Conservation (phyloP, 2,888 invertebrate genomes). For the Drosophila mulleri region DNA sequence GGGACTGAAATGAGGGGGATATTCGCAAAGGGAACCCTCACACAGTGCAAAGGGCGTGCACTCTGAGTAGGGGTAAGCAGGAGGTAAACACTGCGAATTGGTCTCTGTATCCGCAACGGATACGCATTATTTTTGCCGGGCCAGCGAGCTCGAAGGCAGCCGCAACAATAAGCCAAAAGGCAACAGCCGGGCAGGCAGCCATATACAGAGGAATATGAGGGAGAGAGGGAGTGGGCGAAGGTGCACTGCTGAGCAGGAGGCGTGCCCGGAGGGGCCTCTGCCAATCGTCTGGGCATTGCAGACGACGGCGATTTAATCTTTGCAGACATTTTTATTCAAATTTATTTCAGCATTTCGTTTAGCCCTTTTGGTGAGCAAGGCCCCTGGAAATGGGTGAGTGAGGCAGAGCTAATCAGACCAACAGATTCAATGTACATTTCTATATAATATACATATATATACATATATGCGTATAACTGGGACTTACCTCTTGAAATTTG, state of each 20-base stretch:
- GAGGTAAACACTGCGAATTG: slow-evolving; percentile 7
- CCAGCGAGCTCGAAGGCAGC: slow-evolving; percentile 55
- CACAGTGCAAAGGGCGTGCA: background rate
- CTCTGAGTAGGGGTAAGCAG: background rate
- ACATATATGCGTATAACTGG: background rate
- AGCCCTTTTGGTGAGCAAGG: background rate
- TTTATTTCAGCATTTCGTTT: slow-evolving; percentile 74
- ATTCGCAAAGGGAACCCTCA: background rate
- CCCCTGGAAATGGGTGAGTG: background rate
- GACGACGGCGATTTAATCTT: slow-evolving; percentile 80
- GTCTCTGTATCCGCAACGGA: slow-evolving; percentile 72
- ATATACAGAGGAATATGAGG: background rate
- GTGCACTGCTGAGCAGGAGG: background rate
- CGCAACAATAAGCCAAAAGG: slow-evolving; percentile 70
- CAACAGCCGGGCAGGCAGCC: slow-evolving; percentile 29
- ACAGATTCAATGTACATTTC: background rate
- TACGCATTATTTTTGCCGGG: slow-evolving; percentile 75
- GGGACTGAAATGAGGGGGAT: background rate
- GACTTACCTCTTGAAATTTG: slow-evolving; percentile 26
- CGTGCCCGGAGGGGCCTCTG: slow-evolving; percentile 4
- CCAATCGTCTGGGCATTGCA: slow-evolving; percentile 74
- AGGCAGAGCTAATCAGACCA: background rate
- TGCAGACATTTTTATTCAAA: slow-evolving; percentile 81
- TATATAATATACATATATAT: too few relatives aligned
- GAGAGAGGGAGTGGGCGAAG: background rate